Evolutionary conservation across 1,140 invertebrate species (phyloP).

Genomic region (Papilio dardanus): DNA sequence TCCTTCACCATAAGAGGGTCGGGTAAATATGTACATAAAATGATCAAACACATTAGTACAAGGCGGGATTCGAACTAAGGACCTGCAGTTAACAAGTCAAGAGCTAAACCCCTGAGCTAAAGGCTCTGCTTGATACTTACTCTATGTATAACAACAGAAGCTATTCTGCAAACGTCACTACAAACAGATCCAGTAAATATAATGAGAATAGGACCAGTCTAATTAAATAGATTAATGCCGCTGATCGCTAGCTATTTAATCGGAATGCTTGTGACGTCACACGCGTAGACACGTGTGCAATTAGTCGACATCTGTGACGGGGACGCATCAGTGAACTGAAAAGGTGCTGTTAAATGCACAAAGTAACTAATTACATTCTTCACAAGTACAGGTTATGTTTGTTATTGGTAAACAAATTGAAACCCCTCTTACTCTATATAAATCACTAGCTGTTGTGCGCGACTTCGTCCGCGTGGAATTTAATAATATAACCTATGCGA

Average conservation of each 20-base stretch:
- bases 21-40: no score
- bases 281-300: constrained; percentile 6
- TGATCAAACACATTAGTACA: no score
- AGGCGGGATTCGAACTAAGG: no score
- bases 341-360: constrained; percentile 22
- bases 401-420: not conserved
- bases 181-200: not conserved
- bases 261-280: constrained; percentile 40
- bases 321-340: constrained; percentile 21
- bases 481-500: no score
- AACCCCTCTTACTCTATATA: not conserved
- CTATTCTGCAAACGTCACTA: not conserved
- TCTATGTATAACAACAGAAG: no score
- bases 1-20: no score
- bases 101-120: no score
- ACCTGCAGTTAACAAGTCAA: no score
- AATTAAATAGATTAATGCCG: constrained; percentile 26
- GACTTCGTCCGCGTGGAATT: no score
- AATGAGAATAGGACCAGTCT: not conserved
- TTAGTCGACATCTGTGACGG: constrained; percentile 30
- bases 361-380: constrained; percentile 27
- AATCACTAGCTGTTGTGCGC: no score
- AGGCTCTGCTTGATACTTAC: no score
- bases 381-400: not conserved
- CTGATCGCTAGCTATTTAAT: constrained; percentile 42